phyloP scores from a whole-genome alignment of 2,113 vertebrate genomes.

The Carassius carassius region DNA sequence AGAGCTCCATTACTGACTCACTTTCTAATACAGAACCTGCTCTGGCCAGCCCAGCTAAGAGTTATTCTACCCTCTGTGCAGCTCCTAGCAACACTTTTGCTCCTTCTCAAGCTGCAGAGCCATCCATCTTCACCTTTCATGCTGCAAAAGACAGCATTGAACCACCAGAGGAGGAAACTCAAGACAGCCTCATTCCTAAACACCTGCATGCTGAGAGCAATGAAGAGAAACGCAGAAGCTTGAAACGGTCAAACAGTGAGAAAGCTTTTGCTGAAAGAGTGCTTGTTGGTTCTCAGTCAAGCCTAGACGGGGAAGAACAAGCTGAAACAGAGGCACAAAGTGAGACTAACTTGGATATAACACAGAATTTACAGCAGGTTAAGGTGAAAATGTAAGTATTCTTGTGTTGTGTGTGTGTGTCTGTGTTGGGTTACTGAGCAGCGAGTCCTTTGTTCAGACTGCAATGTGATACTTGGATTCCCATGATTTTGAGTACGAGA shows the following conservation, averaged over 20 bases:
- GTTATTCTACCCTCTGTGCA: slow-evolving; percentile 29
- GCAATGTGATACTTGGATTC: slow-evolving; percentile 51
- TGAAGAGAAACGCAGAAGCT: slow-evolving; percentile 66
- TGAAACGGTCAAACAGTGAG: slow-evolving; percentile 66
- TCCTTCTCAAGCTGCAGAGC: slow-evolving; percentile 41
- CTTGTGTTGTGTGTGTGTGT: slow-evolving; percentile 25
- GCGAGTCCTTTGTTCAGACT: slow-evolving; percentile 18
- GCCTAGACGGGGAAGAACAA: slow-evolving; percentile 51
- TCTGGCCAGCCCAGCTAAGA: slow-evolving; percentile 63
- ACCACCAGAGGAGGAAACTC: slow-evolving; percentile 23
- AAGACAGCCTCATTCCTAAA: slow-evolving; percentile 44
- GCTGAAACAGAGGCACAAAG: not conserved
- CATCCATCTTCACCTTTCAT: not conserved
- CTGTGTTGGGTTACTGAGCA: slow-evolving; percentile 49
- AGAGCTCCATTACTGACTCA: slow-evolving; percentile 60
- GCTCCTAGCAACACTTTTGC: slow-evolving; percentile 14
- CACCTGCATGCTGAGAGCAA: not conserved
- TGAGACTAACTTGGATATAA: slow-evolving; percentile 23
- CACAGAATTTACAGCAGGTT: slow-evolving; percentile 50
- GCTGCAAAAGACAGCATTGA: not conserved
- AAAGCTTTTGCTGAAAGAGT: slow-evolving; percentile 64
- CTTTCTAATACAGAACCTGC: slow-evolving; percentile 64
- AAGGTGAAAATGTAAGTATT: slow-evolving; percentile 68
- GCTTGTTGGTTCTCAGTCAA: slow-evolving; percentile 49
- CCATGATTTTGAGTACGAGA: slow-evolving; percentile 42